These are phyloP conservation scores for Chamaea fasciata DNA, from an alignment of 2,113 vertebrate genomes.

Conservation along the genomic window DNA sequence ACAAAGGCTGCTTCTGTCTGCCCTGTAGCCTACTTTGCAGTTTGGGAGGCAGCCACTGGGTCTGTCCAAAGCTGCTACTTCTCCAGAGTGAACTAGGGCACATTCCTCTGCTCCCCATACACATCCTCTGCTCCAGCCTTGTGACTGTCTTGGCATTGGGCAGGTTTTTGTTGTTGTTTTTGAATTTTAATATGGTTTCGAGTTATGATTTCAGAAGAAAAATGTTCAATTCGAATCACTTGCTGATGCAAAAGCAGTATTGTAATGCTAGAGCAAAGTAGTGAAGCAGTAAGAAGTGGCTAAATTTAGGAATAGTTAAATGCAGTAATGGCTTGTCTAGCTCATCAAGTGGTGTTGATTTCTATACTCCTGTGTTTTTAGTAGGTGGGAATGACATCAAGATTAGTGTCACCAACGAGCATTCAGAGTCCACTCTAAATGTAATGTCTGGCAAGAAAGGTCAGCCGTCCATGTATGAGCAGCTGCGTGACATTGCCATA, in stretches of 20 bases:
- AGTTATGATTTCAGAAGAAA: not conserved
- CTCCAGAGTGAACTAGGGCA: not conserved
- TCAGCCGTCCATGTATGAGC: slow-evolving; percentile 95
- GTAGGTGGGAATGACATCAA: slow-evolving; percentile 87
- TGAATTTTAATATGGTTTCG: not conserved
- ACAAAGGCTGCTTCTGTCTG: not conserved
- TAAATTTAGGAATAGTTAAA: not conserved
- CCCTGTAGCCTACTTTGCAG: not conserved
- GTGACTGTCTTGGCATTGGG: not conserved
- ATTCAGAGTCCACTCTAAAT: slow-evolving; percentile 87
- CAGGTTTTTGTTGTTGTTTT: not conserved
- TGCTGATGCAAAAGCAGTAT: not conserved
- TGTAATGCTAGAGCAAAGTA: not conserved
- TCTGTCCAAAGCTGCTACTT: not conserved
- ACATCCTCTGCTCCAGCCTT: not conserved
- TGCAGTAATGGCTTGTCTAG: not conserved
- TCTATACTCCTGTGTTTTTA: not conserved
- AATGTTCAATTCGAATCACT: not conserved
- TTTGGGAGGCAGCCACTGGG: not conserved
- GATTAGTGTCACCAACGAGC: slow-evolving; percentile 91
- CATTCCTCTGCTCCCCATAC: not conserved
- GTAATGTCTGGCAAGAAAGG: slow-evolving; percentile 82
- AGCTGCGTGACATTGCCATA: slow-evolving; percentile 93
- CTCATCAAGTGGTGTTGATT: not conserved
- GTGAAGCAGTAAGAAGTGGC: not conserved